Evolutionary conservation across 2,797 vertebrate species (phyloP).

Genomic region (Eidolon dupreanum): DNA sequence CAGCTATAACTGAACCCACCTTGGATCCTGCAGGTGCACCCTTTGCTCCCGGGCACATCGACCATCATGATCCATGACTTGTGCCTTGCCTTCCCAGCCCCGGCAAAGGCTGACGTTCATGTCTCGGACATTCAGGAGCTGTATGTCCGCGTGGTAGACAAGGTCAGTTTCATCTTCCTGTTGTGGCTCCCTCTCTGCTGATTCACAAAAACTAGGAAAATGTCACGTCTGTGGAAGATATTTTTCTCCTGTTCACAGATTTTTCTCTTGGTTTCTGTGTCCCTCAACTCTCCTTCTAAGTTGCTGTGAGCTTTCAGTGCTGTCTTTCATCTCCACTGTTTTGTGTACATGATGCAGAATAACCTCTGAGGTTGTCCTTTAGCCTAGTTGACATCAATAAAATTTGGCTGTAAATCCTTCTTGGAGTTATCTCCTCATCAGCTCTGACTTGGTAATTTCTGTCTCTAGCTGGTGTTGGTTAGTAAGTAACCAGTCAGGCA

Average conservation of each 20-base stretch:
- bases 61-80: conserved; percentile 94
- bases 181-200: accelerated
- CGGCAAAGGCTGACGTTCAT: conserved; percentile 89
- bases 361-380: conserved; percentile 18
- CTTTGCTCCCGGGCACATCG: conserved; percentile 87
- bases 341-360: accelerated
- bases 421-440: conserved; percentile 13
- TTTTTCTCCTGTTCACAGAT: neutral
- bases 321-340: neutral
- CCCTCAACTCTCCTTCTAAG: neutral
- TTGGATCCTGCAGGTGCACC: conserved; percentile 88
- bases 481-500: neutral
- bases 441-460: neutral
- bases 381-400: neutral
- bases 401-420: conserved; percentile 36
- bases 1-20: neutral
- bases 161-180: conserved; percentile 88
- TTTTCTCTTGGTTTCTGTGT: neutral
- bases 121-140: conserved; percentile 95
- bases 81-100: conserved; percentile 89
- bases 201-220: neutral
- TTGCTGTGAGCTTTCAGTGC: neutral
- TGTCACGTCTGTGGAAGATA: accelerated
- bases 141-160: conserved; percentile 95
- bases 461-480: neutral